phyloP scores from a whole-genome alignment of 1,140 invertebrate species.

The Leptoteleia sp. region DNA sequence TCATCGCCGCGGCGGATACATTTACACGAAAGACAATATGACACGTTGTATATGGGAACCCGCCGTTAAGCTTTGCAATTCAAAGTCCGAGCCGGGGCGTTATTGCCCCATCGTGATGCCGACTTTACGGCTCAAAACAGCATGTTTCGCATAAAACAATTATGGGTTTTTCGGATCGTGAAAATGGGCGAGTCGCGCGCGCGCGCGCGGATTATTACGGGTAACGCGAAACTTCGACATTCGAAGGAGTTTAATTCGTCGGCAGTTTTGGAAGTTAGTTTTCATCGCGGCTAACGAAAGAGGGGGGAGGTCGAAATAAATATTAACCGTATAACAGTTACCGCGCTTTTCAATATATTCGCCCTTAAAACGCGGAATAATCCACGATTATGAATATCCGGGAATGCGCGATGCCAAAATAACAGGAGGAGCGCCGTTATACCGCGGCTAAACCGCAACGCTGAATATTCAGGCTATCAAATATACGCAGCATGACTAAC shows the following conservation, averaged over 20 bases:
- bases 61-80: conserved; percentile 52
- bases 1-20: conserved; percentile 21
- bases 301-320: conserved; percentile 18
- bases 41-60: conserved; percentile 31
- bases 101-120: conserved; percentile 58
- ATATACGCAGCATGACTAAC: too few relatives aligned
- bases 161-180: conserved; percentile 48
- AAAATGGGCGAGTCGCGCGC: too few relatives aligned
- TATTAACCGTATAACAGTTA: conserved; percentile 41
- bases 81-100: conserved; percentile 48
- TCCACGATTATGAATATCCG: conserved; percentile 50
- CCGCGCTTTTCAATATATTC: conserved; percentile 48
- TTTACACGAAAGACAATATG: conserved; percentile 44
- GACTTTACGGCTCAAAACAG: conserved; percentile 51
- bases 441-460: conserved; percentile 39
- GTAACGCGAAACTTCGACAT: conserved; percentile 27
- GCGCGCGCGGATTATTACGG: conserved; percentile 24
- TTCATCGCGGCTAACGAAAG: conserved; percentile 5
- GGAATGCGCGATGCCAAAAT: conserved; percentile 49
- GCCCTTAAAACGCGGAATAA: conserved; percentile 48
- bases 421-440: conserved; percentile 50
- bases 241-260: conserved; percentile 41
- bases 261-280: conserved; percentile 32
- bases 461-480: conserved; percentile 58
- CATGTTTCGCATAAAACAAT: conserved; percentile 58